These are phyloP conservation scores for Drosophila tripunctata DNA, from an alignment of 2,888 invertebrate species.

Conservation along the genomic window DNA sequence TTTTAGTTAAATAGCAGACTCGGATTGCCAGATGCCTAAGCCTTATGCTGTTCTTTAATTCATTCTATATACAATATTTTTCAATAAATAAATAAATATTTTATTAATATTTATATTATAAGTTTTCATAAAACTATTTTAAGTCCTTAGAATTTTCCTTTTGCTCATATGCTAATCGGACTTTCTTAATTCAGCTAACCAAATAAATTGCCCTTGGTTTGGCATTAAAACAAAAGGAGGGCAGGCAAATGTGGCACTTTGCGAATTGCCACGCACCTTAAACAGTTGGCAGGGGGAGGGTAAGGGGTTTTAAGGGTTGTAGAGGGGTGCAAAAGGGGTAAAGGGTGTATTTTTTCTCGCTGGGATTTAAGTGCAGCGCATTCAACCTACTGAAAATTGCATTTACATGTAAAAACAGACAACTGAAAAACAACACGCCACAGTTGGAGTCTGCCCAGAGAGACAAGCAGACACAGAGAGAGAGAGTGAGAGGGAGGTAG, in stretches of 20 bases:
- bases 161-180: not conserved
- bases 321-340: not conserved
- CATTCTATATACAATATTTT: too few relatives aligned
- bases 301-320: too few relatives aligned
- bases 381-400: slow-evolving; percentile 67
- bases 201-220: slow-evolving; percentile 45
- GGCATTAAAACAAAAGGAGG: slow-evolving; percentile 31
- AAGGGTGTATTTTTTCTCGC: slow-evolving; percentile 19
- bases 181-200: slow-evolving; percentile 51
- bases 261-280: slow-evolving; percentile 5
- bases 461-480: not conserved
- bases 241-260: slow-evolving; percentile 65
- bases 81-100: too few relatives aligned
- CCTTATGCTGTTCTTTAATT: too few relatives aligned
- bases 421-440: slow-evolving; percentile 16
- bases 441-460: not conserved
- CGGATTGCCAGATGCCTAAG: too few relatives aligned
- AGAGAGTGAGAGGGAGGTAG: not conserved
- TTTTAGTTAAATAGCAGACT: too few relatives aligned
- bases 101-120: not conserved
- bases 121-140: not conserved
- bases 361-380: slow-evolving; percentile 44
- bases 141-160: not conserved
- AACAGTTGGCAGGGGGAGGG: too few relatives aligned
- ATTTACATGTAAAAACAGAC: slow-evolving; percentile 70